phyloP scores from a whole-genome alignment of 2,888 invertebrate species.

The Pristionchus maxplancki region DNA sequence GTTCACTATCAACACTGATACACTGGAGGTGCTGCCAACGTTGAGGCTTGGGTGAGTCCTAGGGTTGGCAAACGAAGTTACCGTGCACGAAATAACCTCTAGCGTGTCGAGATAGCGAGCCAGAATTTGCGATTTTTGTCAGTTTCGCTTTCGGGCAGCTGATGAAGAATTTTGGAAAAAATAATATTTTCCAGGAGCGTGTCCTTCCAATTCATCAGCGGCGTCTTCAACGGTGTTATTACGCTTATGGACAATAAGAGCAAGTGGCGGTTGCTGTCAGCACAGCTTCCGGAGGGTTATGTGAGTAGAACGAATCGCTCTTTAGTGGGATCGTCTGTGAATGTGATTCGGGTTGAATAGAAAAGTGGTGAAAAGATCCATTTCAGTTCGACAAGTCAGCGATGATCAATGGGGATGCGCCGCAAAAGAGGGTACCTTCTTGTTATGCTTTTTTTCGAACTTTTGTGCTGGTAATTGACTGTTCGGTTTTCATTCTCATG shows the following conservation, averaged over 20 bases:
- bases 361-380: neutral
- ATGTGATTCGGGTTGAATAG: too few relatives aligned
- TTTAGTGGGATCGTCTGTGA: too few relatives aligned
- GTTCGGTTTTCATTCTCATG: too few relatives aligned
- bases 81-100: too few relatives aligned
- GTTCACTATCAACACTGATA: neutral
- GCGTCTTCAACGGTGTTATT: neutral
- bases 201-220: neutral
- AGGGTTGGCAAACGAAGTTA: neutral
- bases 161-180: neutral
- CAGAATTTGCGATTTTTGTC: too few relatives aligned
- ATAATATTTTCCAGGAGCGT: neutral
- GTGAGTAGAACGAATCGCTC: neutral
- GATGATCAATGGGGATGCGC: neutral
- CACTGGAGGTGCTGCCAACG: neutral
- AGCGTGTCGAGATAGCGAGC: too few relatives aligned
- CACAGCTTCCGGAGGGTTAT: neutral
- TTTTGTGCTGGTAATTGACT: too few relatives aligned
- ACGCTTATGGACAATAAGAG: neutral
- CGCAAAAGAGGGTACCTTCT: neutral
- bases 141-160: too few relatives aligned
- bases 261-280: neutral
- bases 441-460: neutral
- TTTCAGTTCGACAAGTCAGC: neutral
- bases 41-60: neutral